phyloP scores from a whole-genome alignment of 2,888 invertebrate species.

The Exocentrus adspersus region DNA sequence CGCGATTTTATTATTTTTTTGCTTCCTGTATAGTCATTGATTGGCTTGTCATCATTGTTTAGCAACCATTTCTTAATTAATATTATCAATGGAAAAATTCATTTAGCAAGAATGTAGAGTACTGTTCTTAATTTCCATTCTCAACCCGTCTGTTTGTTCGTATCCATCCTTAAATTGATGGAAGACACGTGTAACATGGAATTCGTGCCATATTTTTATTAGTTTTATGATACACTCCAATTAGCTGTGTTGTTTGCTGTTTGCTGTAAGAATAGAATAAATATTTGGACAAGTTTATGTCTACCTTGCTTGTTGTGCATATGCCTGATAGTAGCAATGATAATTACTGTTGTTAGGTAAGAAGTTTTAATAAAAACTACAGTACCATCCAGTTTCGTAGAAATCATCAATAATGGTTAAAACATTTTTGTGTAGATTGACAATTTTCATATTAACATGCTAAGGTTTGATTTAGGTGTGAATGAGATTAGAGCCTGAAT shows the following conservation, averaged over 20 bases:
- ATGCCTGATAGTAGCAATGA: not conserved
- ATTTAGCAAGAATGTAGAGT: too few relatives aligned
- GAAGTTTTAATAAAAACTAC: too few relatives aligned
- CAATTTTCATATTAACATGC: too few relatives aligned
- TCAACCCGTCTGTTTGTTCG: not conserved
- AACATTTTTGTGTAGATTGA: not conserved
- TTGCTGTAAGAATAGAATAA: constrained; percentile 13
- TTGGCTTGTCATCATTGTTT: not conserved
- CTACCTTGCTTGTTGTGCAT: not conserved
- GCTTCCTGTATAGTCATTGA: too few relatives aligned
- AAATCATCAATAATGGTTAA: too few relatives aligned
- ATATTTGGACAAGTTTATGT: constrained; percentile 1
- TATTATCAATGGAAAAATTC: too few relatives aligned
- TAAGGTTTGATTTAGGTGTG: too few relatives aligned
- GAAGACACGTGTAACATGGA: not conserved
- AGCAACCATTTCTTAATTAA: too few relatives aligned
- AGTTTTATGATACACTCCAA: not conserved
- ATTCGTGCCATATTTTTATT: not conserved
- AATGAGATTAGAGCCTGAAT: too few relatives aligned
- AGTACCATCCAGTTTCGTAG: too few relatives aligned
- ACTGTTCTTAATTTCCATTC: too few relatives aligned
- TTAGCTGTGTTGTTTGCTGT: constrained; percentile 3
- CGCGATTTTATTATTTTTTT: too few relatives aligned
- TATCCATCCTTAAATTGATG: not conserved
- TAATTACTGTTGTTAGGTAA: not conserved